Conservation (phyloP, 2,797 vertebrate genomes). For the Ptychobarbus kaznakovi region DNA sequence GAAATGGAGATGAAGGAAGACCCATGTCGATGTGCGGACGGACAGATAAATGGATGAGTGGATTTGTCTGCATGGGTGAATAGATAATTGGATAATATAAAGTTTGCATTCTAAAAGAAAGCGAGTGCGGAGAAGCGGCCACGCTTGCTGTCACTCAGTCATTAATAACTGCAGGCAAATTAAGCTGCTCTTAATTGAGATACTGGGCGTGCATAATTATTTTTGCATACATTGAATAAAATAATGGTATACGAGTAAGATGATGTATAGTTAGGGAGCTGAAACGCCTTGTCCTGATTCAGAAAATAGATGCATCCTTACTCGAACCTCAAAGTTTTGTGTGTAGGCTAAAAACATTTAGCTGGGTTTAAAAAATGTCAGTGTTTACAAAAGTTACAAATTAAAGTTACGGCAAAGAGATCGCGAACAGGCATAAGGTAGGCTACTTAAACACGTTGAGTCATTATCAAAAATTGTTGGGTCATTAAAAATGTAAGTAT, state of each 20-base stretch:
- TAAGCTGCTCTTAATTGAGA: slow-evolving; percentile 50
- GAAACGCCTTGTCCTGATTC: not conserved
- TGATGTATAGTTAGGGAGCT: slow-evolving; percentile 8
- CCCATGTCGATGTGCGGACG: slow-evolving; percentile 24
- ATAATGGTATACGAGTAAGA: slow-evolving; percentile 9
- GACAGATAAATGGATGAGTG: slow-evolving; percentile 32
- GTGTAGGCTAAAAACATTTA: not conserved
- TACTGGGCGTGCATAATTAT: slow-evolving; percentile 21
- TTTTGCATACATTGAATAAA: slow-evolving; percentile 43
- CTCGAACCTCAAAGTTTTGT: not conserved
- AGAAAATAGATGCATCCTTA: not conserved
- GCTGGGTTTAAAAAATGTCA: not conserved
- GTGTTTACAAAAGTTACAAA: not conserved
- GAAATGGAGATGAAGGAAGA: slow-evolving; percentile 16
- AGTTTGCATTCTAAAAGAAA: slow-evolving; percentile 31
- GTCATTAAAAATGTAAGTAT: no score
- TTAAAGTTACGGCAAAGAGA: not conserved
- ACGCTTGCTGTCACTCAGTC: slow-evolving; percentile 41
- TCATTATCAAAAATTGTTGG: not conserved
- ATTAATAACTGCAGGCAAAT: slow-evolving; percentile 58
- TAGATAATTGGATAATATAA: slow-evolving; percentile 47
- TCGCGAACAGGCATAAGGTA: not conserved
- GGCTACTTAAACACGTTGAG: not conserved
- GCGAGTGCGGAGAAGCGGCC: not conserved
- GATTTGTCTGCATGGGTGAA: slow-evolving; percentile 28